Percentiles rank a stretch among this genome's conserved stretches.
These are phyloP conservation scores for Mohoua ochrocephala DNA, from an alignment of 2,113 vertebrate species.

Conservation along the genomic window DNA sequence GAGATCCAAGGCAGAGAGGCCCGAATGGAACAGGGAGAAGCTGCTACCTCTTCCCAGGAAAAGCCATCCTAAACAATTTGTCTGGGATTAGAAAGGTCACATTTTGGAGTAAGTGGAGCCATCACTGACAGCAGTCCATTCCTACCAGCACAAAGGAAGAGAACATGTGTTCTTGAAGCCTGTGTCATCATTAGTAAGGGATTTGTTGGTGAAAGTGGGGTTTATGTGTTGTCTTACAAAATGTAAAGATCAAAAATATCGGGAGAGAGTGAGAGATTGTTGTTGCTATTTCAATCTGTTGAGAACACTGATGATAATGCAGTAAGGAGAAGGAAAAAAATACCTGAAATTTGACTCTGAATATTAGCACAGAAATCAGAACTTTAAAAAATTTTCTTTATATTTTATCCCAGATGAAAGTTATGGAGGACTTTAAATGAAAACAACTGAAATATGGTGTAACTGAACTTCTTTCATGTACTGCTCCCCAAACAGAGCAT, in stretches of 20 bases:
- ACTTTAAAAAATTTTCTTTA: not conserved
- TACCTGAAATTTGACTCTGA: not conserved
- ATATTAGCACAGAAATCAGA: not conserved
- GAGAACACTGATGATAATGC: not conserved
- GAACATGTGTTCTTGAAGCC: not conserved
- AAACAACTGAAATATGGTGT: not conserved
- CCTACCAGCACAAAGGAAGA: not conserved
- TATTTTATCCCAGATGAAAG: not conserved
- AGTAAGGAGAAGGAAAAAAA: not conserved
- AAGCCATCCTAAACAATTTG: not conserved
- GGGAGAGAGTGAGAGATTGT: not conserved
- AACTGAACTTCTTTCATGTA: not conserved
- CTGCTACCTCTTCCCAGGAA: not conserved
- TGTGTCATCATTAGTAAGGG: not conserved
- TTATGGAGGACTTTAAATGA: not conserved
- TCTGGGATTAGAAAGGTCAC: not conserved
- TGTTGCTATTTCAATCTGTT: rapidly evolving
- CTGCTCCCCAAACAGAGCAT: not conserved
- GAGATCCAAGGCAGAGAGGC: not conserved
- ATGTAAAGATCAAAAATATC: not conserved
- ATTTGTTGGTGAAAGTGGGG: not conserved
- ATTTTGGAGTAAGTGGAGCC: not conserved
- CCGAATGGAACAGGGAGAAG: not conserved
- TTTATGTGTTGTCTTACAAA: not conserved
- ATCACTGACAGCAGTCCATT: not conserved